Percentiles rank a stretch among this genome's conserved stretches.
Evolutionary conservation across 1,140 invertebrate species (phyloP).

Genomic region (Drosophila eugracilis): DNA sequence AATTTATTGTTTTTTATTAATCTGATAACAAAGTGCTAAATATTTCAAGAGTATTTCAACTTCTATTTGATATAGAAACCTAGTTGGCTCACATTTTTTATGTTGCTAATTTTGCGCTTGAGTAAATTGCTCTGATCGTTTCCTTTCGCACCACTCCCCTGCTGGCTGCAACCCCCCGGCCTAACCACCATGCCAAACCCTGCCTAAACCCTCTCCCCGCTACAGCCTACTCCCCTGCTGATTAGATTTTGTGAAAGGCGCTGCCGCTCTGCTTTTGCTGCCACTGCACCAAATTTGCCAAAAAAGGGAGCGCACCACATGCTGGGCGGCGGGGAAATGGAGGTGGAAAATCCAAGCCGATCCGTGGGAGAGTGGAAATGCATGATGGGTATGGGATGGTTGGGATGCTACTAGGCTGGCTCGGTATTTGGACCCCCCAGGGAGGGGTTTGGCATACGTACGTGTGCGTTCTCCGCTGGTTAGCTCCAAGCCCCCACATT

Average conservation of each 20-base stretch:
- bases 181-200: too few relatives aligned
- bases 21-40: neutral
- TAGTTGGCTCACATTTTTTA: conserved; percentile 38
- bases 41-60: conserved; percentile 15
- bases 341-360: conserved; percentile 6
- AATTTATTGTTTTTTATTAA: neutral
- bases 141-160: conserved; percentile 36
- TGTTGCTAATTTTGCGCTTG: conserved; percentile 78
- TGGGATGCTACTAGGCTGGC: conserved; percentile 36
- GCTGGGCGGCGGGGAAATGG: conserved; percentile 44
- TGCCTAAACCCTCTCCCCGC: neutral
- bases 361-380: conserved; percentile 47
- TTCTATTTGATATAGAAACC: too few relatives aligned
- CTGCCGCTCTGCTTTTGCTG: conserved; percentile 37
- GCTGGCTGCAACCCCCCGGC: too few relatives aligned
- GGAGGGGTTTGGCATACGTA: conserved; percentile 51
- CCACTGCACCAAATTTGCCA: conserved; percentile 75
- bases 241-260: conserved; percentile 81
- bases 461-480: conserved; percentile 55
- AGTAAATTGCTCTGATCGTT: conserved; percentile 75
- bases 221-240: conserved; percentile 58
- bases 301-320: conserved; percentile 80
- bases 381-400: conserved; percentile 23
- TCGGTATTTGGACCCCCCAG: conserved; percentile 50
- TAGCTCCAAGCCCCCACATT: conserved; percentile 10